Evolutionary conservation across 2,888 invertebrate genomes (phyloP).

Genomic region (Hypomecis atomaria): DNA sequence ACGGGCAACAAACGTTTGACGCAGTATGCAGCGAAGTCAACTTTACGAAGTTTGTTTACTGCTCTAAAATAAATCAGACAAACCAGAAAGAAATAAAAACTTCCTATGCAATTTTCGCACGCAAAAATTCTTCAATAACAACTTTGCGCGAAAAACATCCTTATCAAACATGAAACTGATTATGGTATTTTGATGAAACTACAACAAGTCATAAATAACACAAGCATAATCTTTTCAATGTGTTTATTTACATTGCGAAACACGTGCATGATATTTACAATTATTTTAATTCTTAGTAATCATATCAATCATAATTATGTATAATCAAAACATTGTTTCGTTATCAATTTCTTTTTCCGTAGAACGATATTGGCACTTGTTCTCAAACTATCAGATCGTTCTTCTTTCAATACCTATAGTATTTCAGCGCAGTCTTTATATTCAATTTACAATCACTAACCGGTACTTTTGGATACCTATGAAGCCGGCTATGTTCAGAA

Average conservation of each 20-base stretch:
- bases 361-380: too few relatives aligned
- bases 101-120: not conserved
- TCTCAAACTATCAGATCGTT: too few relatives aligned
- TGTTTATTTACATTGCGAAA: slow-evolving; percentile 38
- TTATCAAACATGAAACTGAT: slow-evolving; percentile 5
- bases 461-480: too few relatives aligned
- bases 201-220: slow-evolving; percentile 7
- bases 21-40: too few relatives aligned
- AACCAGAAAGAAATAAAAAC: not conserved
- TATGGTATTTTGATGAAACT: not conserved
- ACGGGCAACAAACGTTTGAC: too few relatives aligned
- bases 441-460: too few relatives aligned
- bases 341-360: too few relatives aligned
- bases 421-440: too few relatives aligned
- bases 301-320: not conserved
- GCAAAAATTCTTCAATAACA: not conserved
- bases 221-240: slow-evolving; percentile 11
- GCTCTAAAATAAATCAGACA: too few relatives aligned
- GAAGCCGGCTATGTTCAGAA: too few relatives aligned
- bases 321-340: not conserved
- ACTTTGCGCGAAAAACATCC: not conserved
- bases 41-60: too few relatives aligned
- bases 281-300: not conserved
- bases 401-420: too few relatives aligned
- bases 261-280: slow-evolving; percentile 4